Conservation (phyloP, 2,113 vertebrate genomes). For the Aspiorhynchus laticeps region DNA sequence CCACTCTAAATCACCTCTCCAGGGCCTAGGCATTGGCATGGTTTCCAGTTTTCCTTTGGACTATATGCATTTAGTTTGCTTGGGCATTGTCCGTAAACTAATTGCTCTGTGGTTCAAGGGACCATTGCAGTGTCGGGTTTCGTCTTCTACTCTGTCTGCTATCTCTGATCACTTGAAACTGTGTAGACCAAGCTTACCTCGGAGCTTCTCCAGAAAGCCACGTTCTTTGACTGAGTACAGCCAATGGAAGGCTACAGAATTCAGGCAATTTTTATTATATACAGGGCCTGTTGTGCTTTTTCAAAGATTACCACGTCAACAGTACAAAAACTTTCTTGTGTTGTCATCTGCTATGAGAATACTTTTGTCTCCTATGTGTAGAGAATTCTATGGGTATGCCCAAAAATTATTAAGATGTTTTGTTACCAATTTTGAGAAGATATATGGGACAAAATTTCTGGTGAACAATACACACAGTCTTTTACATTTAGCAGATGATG, state of each 20-base stretch:
- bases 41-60: background rate
- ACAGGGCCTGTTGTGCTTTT: too few relatives aligned
- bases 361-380: conserved; percentile 27
- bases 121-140: background rate
- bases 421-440: conserved; percentile 41
- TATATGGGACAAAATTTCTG: conserved; percentile 42
- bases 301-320: conserved; percentile 26
- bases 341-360: conserved; percentile 47
- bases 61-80: conserved; percentile 3
- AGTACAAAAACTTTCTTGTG: conserved; percentile 50
- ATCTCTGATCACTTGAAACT: background rate
- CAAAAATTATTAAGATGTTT: conserved; percentile 32
- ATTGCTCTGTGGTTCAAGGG: conserved; percentile 1
- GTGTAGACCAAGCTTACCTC: background rate
- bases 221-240: background rate
- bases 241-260: conserved; percentile 11
- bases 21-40: background rate
- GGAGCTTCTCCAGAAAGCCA: background rate
- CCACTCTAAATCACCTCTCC: background rate
- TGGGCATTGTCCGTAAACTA: background rate
- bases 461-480: conserved; percentile 42
- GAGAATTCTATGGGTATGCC: conserved; percentile 30
- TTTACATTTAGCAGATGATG: conserved; percentile 37
- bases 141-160: background rate
- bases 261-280: too few relatives aligned